phyloP scores from a whole-genome alignment of 1,140 invertebrate genomes.

The Drosophila neocordata region DNA sequence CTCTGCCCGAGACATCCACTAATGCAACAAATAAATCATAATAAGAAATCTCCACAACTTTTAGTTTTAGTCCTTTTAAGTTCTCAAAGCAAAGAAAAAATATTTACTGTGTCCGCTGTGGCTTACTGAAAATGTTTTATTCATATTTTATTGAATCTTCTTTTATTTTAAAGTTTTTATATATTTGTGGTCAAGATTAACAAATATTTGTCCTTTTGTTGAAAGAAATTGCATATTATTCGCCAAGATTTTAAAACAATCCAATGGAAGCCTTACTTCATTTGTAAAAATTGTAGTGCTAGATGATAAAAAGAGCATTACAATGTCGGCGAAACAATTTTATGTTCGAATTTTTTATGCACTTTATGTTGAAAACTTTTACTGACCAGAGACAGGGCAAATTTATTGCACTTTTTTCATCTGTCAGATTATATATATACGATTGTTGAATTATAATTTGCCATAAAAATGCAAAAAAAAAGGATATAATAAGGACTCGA shows the following conservation, averaged over 20 bases:
- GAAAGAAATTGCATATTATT: too few relatives aligned
- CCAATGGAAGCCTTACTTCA: too few relatives aligned
- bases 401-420: conserved; percentile 41
- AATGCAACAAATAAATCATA: conserved; percentile 70
- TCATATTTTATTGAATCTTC: too few relatives aligned
- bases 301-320: neutral
- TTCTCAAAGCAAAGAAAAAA: neutral
- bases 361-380: conserved; percentile 2
- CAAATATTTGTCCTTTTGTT: too few relatives aligned
- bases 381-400: conserved; percentile 7
- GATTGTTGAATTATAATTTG: conserved; percentile 16
- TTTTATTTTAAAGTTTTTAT: too few relatives aligned
- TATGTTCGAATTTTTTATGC: neutral
- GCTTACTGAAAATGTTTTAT: neutral
- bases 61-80: neutral
- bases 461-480: conserved; percentile 29
- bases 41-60: conserved; percentile 13
- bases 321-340: too few relatives aligned
- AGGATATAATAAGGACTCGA: conserved; percentile 3
- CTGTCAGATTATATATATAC: conserved; percentile 14
- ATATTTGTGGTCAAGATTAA: too few relatives aligned
- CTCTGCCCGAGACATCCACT: conserved; percentile 45
- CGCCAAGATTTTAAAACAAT: too few relatives aligned
- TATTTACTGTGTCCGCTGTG: neutral
- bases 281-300: too few relatives aligned